Percentiles rank a stretch among this genome's conserved stretches.
Evolutionary conservation across 2,113 vertebrate genomes (phyloP).

Genomic region (Psilopogon haemacephalus): DNA sequence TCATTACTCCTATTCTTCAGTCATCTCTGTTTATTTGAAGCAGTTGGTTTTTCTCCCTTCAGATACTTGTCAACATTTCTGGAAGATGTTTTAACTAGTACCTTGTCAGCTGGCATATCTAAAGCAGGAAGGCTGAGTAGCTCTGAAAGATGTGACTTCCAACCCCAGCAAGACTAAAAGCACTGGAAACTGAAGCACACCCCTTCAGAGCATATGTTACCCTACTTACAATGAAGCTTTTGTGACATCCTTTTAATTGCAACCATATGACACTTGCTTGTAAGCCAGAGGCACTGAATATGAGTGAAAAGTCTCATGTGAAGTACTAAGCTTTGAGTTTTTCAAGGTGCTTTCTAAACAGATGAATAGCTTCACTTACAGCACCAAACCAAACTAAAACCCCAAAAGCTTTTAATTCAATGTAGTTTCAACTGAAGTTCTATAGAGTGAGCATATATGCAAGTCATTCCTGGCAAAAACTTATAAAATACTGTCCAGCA

Average conservation of each 20-base stretch:
- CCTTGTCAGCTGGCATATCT: slow-evolving; percentile 67
- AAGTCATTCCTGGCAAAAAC: not conserved
- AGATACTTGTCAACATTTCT: slow-evolving; percentile 70
- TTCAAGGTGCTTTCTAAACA: not conserved
- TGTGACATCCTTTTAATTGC: slow-evolving; percentile 63
- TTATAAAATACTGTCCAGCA: not conserved
- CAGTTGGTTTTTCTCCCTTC: slow-evolving; percentile 54
- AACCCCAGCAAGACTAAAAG: slow-evolving; percentile 49
- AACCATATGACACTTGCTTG: slow-evolving; percentile 57
- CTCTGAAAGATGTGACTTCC: slow-evolving; percentile 65
- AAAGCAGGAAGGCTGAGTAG: slow-evolving; percentile 53
- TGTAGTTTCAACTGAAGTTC: not conserved
- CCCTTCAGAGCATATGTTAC: slow-evolving; percentile 39
- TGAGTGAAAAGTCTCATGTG: slow-evolving; percentile 9
- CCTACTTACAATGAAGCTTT: slow-evolving; percentile 40
- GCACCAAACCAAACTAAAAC: not conserved
- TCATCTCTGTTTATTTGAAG: slow-evolving; percentile 57
- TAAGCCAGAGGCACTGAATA: slow-evolving; percentile 51
- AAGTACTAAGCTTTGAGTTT: not conserved
- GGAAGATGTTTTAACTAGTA: slow-evolving; percentile 75
- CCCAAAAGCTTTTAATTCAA: not conserved
- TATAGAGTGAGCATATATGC: not conserved
- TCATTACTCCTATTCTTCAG: slow-evolving; percentile 34
- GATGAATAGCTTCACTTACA: not conserved
- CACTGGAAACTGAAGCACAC: slow-evolving; percentile 42